Evolutionary conservation across 2,888 invertebrate species (phyloP), one percentile per base, ranked within the genome.

Genomic region (Pandemis heparana): DNA sequence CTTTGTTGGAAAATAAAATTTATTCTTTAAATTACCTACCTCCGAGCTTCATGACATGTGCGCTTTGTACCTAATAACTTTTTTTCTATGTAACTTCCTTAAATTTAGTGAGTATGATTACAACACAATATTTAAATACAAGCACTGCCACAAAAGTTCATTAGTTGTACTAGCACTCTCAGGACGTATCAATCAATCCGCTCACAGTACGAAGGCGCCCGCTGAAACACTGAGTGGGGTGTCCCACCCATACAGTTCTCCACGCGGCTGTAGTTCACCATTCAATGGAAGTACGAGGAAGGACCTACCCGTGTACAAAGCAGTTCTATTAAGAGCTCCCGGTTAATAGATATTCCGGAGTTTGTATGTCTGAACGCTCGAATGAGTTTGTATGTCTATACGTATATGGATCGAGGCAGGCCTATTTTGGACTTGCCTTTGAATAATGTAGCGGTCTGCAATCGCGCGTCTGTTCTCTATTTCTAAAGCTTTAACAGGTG

Each of bases 321-420:
- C 80, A 75, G 61, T 74, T 77, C 75, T 77, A 81, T 77, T 77
- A 77, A 78, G 70, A 75, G 67, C 63, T 53, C 75, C 59, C 74
- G 38, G 75, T 76, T 76, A 76, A 79, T 63, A 75, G 77, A 68
- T 77, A 78, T 81, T 77, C 76, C 70, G 71, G 67, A 66, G 69
- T 39, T 74, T 62, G 23, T n/a, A 41, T 16, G 46, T 38, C 18
- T 62, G 72, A 39, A 23, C 38, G 60, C 53, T 18, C 46, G 70
- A 39, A 60, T 60, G 41, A 41, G n/a, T n/a, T n/a, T 41, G 38
- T n/a, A n/a, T n/a, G 4, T 9, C 56, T 23, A 39, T 51, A 59
- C 56, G 14, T 46, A 8, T 23, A 16, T 41, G 60, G 32, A 71
- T 71, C 18, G 51, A 23, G 2, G 23, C 23, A 66, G 51, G 23